These are phyloP conservation scores for Kryptolebias ocellatus DNA, from an alignment of 2,797 vertebrate genomes.

Conservation along the genomic window DNA sequence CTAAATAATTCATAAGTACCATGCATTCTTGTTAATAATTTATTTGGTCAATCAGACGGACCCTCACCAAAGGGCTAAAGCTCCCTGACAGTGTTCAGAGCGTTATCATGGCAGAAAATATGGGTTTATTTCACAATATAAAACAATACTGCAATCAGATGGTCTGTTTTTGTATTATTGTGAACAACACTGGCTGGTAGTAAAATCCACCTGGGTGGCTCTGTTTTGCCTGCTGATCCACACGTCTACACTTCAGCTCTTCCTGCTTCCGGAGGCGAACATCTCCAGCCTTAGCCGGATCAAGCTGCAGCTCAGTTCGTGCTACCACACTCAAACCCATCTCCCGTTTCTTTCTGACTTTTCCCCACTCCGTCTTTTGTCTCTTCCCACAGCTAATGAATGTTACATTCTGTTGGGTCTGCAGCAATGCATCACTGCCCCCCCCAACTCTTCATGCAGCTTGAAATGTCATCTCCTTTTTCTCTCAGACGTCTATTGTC, in stretches of 20 bases:
- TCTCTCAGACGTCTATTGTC: conserved; percentile 62
- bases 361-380: conserved; percentile 18
- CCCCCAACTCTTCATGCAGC: conserved; percentile 19
- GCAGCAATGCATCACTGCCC: conserved; percentile 21
- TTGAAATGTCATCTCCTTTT: conserved; percentile 65
- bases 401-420: conserved; percentile 53
- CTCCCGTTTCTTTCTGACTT: conserved; percentile 22
- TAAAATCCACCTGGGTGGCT: conserved; percentile 14
- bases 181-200: neutral
- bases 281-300: conserved; percentile 61
- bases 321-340: conserved; percentile 36
- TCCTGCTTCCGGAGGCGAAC: conserved; percentile 33
- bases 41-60: no score
- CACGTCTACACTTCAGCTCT: conserved; percentile 27
- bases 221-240: conserved; percentile 31
- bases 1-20: no score
- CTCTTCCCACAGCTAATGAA: conserved; percentile 37
- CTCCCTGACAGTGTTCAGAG: no score
- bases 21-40: no score
- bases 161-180: no score
- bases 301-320: conserved; percentile 51
- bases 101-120: no score
- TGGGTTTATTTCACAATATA: no score
- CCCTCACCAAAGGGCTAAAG: no score
- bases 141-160: no score